Evolutionary conservation across 2,888 invertebrate genomes (phyloP).

Genomic region (Eurois occulta): DNA sequence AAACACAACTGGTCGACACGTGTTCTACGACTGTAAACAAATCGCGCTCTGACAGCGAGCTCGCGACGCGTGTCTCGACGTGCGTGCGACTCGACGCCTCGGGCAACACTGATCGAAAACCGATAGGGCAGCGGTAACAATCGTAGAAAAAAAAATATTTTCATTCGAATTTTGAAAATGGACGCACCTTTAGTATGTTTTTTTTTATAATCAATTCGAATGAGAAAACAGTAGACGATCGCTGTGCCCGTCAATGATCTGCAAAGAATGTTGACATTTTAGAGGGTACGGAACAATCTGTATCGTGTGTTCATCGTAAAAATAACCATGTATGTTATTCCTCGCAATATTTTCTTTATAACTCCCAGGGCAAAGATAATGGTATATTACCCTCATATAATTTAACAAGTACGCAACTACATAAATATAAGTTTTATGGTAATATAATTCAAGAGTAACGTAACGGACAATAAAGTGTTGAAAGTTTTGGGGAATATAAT

Average conservation of each 20-base stretch:
- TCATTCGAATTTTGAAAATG: conserved; percentile 42
- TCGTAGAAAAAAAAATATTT: conserved; percentile 68
- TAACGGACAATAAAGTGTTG: conserved; percentile 53
- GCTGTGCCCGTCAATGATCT: conserved; percentile 23
- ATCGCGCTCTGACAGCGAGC: conserved; percentile 70
- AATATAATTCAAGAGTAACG: conserved; percentile 52
- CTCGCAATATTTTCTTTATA: conserved; percentile 47
- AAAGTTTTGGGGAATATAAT: conserved; percentile 63
- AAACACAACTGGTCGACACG: conserved; percentile 72
- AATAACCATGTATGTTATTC: conserved; percentile 33
- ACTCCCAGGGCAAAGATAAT: conserved; percentile 29
- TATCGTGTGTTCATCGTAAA: conserved; percentile 29
- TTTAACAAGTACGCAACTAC: conserved; percentile 21
- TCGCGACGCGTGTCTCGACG: conserved; percentile 70
- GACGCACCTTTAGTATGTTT: conserved; percentile 12
- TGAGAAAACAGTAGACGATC: background rate
- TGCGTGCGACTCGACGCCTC: conserved; percentile 80
- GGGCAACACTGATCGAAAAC: conserved; percentile 84
- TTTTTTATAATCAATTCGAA: conserved; percentile 15
- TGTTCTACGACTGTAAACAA: conserved; percentile 78
- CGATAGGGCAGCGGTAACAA: conserved; percentile 77
- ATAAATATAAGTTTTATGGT: conserved; percentile 52
- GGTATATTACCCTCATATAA: conserved; percentile 23
- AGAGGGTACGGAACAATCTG: conserved; percentile 9
- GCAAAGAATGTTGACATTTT: conserved; percentile 27